These are phyloP conservation scores for Tadarida brasiliensis DNA, from an alignment of 2,797 vertebrate species.

Conservation along the genomic window DNA sequence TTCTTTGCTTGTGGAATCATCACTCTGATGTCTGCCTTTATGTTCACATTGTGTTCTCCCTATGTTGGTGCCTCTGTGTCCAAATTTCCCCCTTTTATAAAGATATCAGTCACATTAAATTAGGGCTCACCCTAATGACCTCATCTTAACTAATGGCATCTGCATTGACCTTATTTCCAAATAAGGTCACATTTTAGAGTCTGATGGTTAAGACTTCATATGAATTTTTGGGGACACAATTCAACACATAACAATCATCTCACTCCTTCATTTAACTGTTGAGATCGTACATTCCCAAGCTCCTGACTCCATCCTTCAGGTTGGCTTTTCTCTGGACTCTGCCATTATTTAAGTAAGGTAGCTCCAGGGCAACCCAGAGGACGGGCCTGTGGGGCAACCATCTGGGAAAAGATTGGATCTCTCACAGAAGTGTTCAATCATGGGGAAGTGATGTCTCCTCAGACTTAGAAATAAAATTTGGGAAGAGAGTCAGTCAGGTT, in stretches of 20 bases:
- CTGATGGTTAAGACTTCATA: not conserved
- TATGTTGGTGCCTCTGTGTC: not conserved
- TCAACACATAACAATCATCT: not conserved
- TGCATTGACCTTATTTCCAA: not conserved
- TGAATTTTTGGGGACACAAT: not conserved
- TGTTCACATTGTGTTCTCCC: not conserved
- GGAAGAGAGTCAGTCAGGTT: not conserved
- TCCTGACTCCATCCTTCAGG: not conserved
- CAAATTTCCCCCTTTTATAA: slow-evolving; percentile 25
- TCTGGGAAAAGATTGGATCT: not conserved
- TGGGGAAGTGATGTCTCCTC: not conserved
- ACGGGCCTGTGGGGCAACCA: not conserved
- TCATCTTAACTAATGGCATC: not conserved
- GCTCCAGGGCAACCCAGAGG: not conserved
- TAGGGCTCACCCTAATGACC: not conserved
- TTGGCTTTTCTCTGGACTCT: not conserved
- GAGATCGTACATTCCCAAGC: not conserved
- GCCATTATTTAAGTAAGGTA: not conserved
- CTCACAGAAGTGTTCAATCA: not conserved
- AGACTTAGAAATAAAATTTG: not conserved
- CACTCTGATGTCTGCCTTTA: not conserved
- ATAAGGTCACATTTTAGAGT: not conserved
- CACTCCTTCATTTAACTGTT: not conserved
- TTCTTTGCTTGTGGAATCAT: slow-evolving; percentile 2
- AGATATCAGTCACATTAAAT: not conserved